Evolutionary conservation across 2,113 vertebrate genomes (phyloP), one percentile per base, ranked within the genome.

Genomic region (Tyto alba): DNA sequence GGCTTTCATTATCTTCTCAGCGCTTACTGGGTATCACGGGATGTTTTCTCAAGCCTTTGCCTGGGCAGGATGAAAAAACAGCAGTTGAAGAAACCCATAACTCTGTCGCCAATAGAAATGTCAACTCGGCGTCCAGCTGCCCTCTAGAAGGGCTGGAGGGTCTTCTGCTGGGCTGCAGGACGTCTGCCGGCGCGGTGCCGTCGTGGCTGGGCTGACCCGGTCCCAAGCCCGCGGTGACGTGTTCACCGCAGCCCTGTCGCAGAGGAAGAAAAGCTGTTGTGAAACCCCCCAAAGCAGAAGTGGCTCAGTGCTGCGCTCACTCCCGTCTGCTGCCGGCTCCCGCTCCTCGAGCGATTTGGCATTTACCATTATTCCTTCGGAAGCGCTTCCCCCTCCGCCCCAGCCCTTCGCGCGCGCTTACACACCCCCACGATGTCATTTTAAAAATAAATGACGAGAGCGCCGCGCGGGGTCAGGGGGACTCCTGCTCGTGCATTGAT

Each of bases 361-460:
- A 19, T 47, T 45, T 47, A 20, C 45, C 45, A 19, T 47, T 47
- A 20, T 43, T 17, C 45, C 45, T 23, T 38, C 7, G 27, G 62
- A 34, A 40, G 22, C 72, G 11, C 56, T 57, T 55, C 43, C 79
- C 73, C 55, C 55, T 10, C 56, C 6, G 4, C n/a, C 34, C 72
- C 34, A 5, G 63, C 89, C 94, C 79, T 72, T 34, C 34, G 10
- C 59, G 40, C n/a, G 5, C 40, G 3, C 85, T 57, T 32, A 50
- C 76, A 29, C 66, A 32, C 82, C 19, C 79, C 57, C 75, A 6
- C 75, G 23, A 57, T 96, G 87, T 86, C 87, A 83, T 75, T 85
- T 95, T 57, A 52, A 92, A 96, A 96, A 95, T 64, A 95, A 94
- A 52, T 85, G 82, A 68, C 90, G 72, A 47, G 52, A 89, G 92